Conservation (phyloP, 2,888 invertebrate species). For the Ceramica pisi region DNA sequence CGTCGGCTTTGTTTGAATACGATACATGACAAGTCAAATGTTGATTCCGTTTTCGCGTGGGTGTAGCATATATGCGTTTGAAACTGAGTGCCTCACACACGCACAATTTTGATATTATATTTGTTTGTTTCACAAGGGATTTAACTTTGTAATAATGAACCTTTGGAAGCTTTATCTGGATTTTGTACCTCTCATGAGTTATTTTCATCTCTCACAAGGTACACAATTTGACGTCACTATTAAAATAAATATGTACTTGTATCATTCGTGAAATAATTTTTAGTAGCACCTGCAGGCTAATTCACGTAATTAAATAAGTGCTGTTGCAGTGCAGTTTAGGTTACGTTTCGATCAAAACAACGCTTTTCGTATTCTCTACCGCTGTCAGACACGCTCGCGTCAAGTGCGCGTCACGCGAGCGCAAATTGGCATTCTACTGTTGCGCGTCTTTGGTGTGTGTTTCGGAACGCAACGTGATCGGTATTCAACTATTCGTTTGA, state of each 20-base stretch:
- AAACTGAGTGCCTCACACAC: neutral
- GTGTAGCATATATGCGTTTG: constrained; percentile 9
- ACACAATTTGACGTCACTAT: neutral
- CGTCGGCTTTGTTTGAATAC: constrained; percentile 47
- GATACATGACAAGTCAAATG: constrained; percentile 28
- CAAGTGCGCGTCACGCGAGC: no score
- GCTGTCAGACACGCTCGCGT: no score
- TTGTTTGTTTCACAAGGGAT: neutral
- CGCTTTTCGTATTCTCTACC: no score
- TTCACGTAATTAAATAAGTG: no score
- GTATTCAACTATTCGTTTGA: no score
- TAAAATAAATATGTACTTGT: neutral
- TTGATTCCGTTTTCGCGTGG: constrained; percentile 5
- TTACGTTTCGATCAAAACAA: no score
- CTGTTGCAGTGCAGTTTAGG: no score
- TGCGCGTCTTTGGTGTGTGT: no score
- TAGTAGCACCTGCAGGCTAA: neutral
- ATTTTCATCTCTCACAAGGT: neutral
- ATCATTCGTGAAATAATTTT: neutral
- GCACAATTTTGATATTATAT: neutral
- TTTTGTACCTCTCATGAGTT: neutral
- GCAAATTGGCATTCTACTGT: no score
- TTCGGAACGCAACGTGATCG: no score
- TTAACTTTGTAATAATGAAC: constrained; percentile 3
- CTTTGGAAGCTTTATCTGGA: constrained; percentile 11